phyloP scores from a whole-genome alignment of 1,140 invertebrate genomes.

The Drosophila mauritiana region DNA sequence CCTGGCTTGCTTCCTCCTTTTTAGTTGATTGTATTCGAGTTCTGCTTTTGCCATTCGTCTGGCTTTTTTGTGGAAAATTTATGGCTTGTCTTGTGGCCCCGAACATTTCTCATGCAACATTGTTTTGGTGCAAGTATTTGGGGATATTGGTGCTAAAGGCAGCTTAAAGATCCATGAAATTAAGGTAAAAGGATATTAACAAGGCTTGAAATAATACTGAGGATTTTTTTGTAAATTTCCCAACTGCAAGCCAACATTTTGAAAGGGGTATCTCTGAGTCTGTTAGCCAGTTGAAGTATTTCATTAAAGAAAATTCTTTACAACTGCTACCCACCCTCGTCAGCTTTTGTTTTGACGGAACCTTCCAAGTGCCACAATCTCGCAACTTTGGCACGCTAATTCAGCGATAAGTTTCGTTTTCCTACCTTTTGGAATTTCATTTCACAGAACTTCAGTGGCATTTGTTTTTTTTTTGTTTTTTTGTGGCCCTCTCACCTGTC shows the following conservation, averaged over 20 bases:
- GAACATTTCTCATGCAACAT: slow-evolving; percentile 70
- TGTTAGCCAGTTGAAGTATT: slow-evolving; percentile 18
- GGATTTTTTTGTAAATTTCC: background rate
- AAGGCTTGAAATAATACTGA: too few relatives aligned
- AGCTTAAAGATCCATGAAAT: background rate
- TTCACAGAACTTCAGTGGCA: slow-evolving; percentile 14
- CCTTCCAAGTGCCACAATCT: slow-evolving; percentile 53
- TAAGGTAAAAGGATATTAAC: background rate
- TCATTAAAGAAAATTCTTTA: slow-evolving; percentile 5
- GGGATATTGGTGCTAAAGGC: slow-evolving; percentile 4
- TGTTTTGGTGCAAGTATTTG: slow-evolving; percentile 48
- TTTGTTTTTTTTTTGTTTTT: background rate
- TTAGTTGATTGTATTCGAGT: slow-evolving; percentile 17
- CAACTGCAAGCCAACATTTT: too few relatives aligned
- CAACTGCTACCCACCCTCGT: slow-evolving; percentile 4
- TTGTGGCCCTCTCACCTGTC: slow-evolving; percentile 39
- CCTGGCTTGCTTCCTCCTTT: slow-evolving; percentile 46
- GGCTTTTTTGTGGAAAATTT: slow-evolving; percentile 47
- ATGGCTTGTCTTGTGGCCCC: slow-evolving; percentile 54
- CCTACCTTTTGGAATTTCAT: slow-evolving; percentile 49
- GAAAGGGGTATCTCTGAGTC: background rate
- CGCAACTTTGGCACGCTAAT: slow-evolving; percentile 60
- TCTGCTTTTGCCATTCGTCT: slow-evolving; percentile 35
- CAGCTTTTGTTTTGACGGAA: slow-evolving; percentile 35
- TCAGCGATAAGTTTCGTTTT: slow-evolving; percentile 54